Conservation (phyloP, 2,797 vertebrate species). For the Leucoraja ocellata region DNA sequence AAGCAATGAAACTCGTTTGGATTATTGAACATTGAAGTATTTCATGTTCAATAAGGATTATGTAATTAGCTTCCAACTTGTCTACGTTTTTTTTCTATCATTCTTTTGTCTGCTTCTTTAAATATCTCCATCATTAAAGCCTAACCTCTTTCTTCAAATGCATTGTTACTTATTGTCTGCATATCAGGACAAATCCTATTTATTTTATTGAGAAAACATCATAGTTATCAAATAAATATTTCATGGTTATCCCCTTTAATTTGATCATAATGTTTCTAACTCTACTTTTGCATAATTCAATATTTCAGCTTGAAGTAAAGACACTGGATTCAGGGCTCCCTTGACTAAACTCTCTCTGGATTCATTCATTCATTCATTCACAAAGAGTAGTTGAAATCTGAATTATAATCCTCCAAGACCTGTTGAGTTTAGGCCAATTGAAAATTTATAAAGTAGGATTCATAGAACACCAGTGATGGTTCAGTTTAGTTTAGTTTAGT, state of each 20-base stretch:
- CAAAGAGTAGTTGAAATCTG: neutral
- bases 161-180: too few relatives aligned
- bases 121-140: neutral
- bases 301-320: neutral
- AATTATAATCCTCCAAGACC: too few relatives aligned
- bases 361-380: neutral
- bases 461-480: too few relatives aligned
- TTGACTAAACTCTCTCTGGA: neutral
- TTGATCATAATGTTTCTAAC: neutral
- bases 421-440: neutral
- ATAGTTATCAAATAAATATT: neutral
- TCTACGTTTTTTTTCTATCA: neutral
- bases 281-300: neutral
- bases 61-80: neutral
- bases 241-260: neutral
- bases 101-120: neutral
- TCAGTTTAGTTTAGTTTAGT: too few relatives aligned
- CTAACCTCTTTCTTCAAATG: neutral
- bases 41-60: neutral
- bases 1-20: neutral
- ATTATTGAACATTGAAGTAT: neutral
- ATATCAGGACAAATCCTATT: neutral
- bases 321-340: neutral
- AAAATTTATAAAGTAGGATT: neutral
- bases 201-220: neutral